A percentile compares a stretch with the other conserved stretches of the same genome.
phyloP scores from a whole-genome alignment of 2,113 vertebrate genomes.

The Brachypteracias leptosomus region DNA sequence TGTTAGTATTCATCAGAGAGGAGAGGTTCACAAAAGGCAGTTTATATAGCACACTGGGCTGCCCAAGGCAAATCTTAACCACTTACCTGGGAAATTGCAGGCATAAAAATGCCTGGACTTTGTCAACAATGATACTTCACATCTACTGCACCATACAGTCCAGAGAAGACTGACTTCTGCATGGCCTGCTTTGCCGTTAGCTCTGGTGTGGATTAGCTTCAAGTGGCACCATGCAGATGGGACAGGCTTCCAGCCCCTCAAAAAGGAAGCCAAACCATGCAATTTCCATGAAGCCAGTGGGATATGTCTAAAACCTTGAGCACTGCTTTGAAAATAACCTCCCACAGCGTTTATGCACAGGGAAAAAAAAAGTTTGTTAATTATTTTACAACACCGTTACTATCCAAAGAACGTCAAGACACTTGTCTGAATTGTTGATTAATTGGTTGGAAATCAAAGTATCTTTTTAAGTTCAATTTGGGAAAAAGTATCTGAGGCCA shows the following conservation, averaged over 20 bases:
- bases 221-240: neutral
- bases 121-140: neutral
- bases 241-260: neutral
- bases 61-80: neutral
- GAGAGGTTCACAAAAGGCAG: neutral
- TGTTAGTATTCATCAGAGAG: neutral
- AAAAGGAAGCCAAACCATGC: neutral
- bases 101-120: neutral
- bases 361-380: neutral
- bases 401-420: neutral
- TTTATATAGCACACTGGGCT: neutral
- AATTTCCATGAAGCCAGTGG: neutral
- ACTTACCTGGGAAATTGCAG: neutral
- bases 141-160: neutral
- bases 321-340: neutral
- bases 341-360: neutral
- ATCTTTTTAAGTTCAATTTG: neutral
- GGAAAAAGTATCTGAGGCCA: neutral
- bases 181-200: neutral
- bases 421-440: neutral
- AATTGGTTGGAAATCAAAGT: neutral
- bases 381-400: neutral
- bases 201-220: neutral
- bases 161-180: neutral
- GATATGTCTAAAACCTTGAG: neutral